phyloP scores from a whole-genome alignment of 1,140 invertebrate genomes.

The Neodiprion lecontei region DNA sequence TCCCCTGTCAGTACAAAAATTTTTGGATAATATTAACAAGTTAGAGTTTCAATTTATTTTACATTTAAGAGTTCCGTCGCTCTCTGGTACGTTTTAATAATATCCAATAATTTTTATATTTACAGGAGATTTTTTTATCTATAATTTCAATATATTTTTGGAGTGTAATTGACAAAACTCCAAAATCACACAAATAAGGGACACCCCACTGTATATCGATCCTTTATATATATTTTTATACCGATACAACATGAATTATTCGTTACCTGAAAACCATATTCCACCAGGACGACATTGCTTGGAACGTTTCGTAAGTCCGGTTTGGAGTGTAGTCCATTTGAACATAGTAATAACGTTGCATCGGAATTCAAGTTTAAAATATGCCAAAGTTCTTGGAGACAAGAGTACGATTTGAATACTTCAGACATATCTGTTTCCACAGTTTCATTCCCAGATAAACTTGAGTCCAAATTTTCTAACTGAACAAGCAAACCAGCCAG shows the following conservation, averaged over 20 bases:
- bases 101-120: too few species aligned
- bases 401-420: constrained; percentile 56
- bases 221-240: too few species aligned
- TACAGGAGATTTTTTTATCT: too few species aligned
- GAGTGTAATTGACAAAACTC: not conserved
- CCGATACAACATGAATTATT: not conserved
- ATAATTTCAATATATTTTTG: not conserved
- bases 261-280: constrained; percentile 72
- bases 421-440: constrained; percentile 62
- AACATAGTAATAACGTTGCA: constrained; percentile 68
- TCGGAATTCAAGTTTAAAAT: constrained; percentile 63
- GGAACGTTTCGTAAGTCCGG: constrained; percentile 61
- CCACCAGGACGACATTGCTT: constrained; percentile 67
- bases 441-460: constrained; percentile 53
- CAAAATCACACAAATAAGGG: not conserved
- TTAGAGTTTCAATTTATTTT: too few species aligned
- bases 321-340: constrained; percentile 62
- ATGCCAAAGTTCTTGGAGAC: constrained; percentile 62
- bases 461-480: constrained; percentile 53
- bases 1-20: too few species aligned
- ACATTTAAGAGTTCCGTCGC: too few species aligned
- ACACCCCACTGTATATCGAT: not conserved
- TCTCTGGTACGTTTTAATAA: too few species aligned
- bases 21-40: too few species aligned
- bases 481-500: constrained; percentile 66